Conservation (phyloP, 2,888 invertebrate genomes). For the Parthenolecanium corni region DNA sequence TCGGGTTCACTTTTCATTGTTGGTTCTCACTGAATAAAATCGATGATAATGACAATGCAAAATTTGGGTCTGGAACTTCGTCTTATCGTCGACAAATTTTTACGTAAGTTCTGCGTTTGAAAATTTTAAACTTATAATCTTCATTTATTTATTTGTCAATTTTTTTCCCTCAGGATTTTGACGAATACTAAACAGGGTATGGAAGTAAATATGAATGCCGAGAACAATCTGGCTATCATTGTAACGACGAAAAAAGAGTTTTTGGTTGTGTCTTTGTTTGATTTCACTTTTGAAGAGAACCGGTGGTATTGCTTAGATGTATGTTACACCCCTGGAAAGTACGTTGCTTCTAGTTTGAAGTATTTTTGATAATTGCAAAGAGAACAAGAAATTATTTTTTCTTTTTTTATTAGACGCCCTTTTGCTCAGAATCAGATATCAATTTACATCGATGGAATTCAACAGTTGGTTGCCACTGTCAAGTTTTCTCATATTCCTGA, state of each 20-base stretch:
- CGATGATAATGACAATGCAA: not conserved
- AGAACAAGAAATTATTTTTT: not conserved
- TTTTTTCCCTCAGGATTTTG: constrained; percentile 40
- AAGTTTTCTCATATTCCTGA: constrained; percentile 48
- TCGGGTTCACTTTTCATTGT: constrained; percentile 49
- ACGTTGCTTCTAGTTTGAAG: constrained; percentile 3
- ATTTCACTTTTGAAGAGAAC: constrained; percentile 39
- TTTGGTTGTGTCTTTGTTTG: constrained; percentile 44
- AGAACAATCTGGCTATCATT: constrained; percentile 46
- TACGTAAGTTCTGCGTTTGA: constrained; percentile 38
- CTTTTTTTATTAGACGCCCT: constrained; percentile 41
- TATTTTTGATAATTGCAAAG: no score
- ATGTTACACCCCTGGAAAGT: constrained; percentile 39
- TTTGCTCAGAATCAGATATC: constrained; percentile 49
- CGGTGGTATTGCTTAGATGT: constrained; percentile 50
- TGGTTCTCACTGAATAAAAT: constrained; percentile 44
- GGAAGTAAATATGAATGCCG: constrained; percentile 48
- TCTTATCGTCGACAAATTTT: constrained; percentile 43
- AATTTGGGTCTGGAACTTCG: constrained; percentile 14
- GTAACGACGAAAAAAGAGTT: constrained; percentile 48
- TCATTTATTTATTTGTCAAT: no score
- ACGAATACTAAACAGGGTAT: constrained; percentile 46
- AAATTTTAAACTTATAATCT: no score
- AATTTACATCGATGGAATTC: constrained; percentile 48
- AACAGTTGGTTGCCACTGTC: constrained; percentile 44